Conservation (phyloP, 2,113 vertebrate genomes). For the Chascanopsetta lugubris region DNA sequence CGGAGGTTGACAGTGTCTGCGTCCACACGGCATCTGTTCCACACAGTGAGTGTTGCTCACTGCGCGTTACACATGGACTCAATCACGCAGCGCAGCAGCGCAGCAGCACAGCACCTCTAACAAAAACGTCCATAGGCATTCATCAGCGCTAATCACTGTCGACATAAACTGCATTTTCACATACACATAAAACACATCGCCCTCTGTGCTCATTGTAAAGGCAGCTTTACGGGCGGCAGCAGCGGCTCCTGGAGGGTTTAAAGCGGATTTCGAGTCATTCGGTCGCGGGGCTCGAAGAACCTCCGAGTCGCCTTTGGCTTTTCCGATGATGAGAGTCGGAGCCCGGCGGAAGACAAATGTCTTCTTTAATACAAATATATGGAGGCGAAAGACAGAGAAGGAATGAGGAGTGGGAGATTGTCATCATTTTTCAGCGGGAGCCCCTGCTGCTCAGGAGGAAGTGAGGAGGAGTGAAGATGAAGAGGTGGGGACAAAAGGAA, state of each 20-base stretch:
- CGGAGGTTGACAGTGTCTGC: slow-evolving; percentile 43
- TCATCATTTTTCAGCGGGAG: slow-evolving; percentile 27
- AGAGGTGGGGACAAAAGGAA: neutral
- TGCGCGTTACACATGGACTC: slow-evolving; percentile 69
- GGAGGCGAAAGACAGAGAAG: neutral
- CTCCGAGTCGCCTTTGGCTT: slow-evolving; percentile 10
- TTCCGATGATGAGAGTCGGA: slow-evolving; percentile 14
- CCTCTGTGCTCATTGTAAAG: slow-evolving; percentile 60
- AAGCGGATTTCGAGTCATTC: slow-evolving; percentile 32
- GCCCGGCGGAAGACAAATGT: slow-evolving; percentile 30
- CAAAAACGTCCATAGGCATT: slow-evolving; percentile 71
- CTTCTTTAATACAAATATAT: slow-evolving; percentile 29
- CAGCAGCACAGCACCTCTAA: slow-evolving; percentile 59
- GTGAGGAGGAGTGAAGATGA: slow-evolving; percentile 2
- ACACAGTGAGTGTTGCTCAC: slow-evolving; percentile 54
- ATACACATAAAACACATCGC: slow-evolving; percentile 71
- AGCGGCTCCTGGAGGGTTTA: slow-evolving; percentile 37
- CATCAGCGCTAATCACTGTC: slow-evolving; percentile 76
- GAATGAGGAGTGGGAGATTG: slow-evolving; percentile 24
- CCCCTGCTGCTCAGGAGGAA: slow-evolving; percentile 14
- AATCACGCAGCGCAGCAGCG: slow-evolving; percentile 68
- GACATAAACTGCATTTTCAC: slow-evolving; percentile 78
- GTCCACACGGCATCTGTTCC: slow-evolving; percentile 65
- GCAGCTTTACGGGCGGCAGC: slow-evolving; percentile 57
- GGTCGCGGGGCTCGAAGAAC: slow-evolving; percentile 21